Evolutionary conservation across 1,140 invertebrate genomes (phyloP), one percentile per base, ranked within the genome.

Genomic region (Ctenoplectra terminalis): DNA sequence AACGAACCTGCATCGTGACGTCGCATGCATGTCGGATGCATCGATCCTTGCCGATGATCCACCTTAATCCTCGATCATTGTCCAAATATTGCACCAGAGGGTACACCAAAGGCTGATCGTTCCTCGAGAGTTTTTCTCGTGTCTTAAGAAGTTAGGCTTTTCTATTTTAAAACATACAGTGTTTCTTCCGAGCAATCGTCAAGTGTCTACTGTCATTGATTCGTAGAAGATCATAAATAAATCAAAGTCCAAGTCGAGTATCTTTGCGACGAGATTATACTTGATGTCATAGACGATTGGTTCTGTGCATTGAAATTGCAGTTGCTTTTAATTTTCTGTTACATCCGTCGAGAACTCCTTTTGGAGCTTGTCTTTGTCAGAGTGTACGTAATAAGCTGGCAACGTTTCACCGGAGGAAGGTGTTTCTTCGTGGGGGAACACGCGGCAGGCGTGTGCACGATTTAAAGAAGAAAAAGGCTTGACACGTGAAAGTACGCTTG

Each of bases 401-500:
- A 46, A 17, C 63, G 50, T 77, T 77, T 69, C 75, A 77, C 63
- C 26, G 20, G 0, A n/a, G 9, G 1, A 29, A 48, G 60, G 58
- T 58, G 71, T 60, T 34, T 40, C 34, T 23, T 43, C 20, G 43
- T 60, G 60, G 23, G 40, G 11, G 58, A 76, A 40, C 73, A 66
- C 34, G 56, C 50, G 63, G 17, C n/a, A 23, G 29, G 26, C 26
- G 66, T 26, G 34, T 37, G 34, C 37, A 29, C 76, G 66, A 71
- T 71, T 79, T 29, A 5, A 71, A 43, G 31, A 46, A 61, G 56
- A 60, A 79, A 61, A 72, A 60, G 29, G 23, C 15, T 11, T 50
- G 75, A 78, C 67, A 61, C 76, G 76, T 72, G 76, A 79, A 79
- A 79, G 76, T 79, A 60, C 67, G 67, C 67, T 72, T 79, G 76